Evolutionary conservation across 2,797 vertebrate species (phyloP).

Genomic region (Sebastes oblongus): DNA sequence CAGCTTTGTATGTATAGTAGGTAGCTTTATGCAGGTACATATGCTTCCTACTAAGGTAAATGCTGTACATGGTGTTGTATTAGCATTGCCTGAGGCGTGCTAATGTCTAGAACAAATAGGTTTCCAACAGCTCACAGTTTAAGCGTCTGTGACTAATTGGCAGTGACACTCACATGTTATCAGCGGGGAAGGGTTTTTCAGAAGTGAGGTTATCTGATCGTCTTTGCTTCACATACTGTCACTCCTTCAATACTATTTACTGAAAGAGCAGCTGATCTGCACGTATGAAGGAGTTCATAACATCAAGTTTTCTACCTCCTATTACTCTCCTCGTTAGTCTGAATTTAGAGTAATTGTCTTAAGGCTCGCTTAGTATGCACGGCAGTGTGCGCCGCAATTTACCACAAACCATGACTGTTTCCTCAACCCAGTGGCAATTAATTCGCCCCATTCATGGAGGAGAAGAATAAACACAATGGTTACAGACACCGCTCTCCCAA

Average conservation of each 20-base stretch:
- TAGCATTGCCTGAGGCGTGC: constrained; percentile 13
- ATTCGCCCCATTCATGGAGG: constrained; percentile 64
- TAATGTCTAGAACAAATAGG: constrained; percentile 37
- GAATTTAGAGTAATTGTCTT: constrained; percentile 63
- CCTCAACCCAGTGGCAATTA: constrained; percentile 69
- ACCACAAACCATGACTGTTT: constrained; percentile 65
- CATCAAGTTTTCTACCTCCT: constrained; percentile 30
- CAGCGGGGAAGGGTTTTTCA: background rate
- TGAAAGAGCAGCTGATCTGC: constrained; percentile 22
- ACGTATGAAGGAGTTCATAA: constrained; percentile 12
- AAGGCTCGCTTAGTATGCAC: constrained; percentile 62
- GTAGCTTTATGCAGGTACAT: constrained; percentile 41
- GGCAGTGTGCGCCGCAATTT: constrained; percentile 43
- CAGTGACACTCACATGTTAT: constrained; percentile 6
- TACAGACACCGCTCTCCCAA: constrained; percentile 54
- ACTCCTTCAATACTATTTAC: constrained; percentile 5
- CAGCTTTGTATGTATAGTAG: constrained; percentile 52
- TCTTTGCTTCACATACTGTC: background rate
- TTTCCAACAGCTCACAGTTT: constrained; percentile 11
- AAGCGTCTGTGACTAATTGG: constrained; percentile 12
- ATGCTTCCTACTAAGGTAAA: constrained; percentile 37
- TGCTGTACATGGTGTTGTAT: constrained; percentile 18
- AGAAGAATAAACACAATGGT: constrained; percentile 73
- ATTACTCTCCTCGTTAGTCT: constrained; percentile 57
- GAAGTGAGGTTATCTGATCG: constrained; percentile 21